Percentiles rank a stretch among this genome's conserved stretches.
These are phyloP conservation scores for Phyto melanocephala DNA, from an alignment of 2,888 invertebrate genomes.

Conservation along the genomic window DNA sequence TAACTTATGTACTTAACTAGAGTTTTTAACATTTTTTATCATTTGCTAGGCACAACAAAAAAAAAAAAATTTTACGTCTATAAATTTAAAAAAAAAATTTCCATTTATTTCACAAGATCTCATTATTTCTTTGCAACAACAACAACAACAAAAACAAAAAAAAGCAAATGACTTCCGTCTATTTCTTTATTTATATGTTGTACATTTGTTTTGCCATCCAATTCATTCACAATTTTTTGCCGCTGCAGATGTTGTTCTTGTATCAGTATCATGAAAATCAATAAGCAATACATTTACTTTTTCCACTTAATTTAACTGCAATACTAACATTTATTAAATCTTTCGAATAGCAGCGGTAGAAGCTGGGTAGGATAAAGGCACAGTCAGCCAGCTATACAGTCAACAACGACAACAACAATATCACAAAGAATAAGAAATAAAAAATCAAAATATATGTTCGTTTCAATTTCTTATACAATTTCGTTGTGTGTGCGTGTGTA, in stretches of 20 bases:
- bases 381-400: neutral
- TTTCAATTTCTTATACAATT: conserved; percentile 19
- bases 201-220: neutral
- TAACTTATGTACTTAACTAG: conserved; percentile 40
- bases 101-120: conserved; percentile 25
- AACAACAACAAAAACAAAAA: conserved; percentile 1
- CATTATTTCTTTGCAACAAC: conserved; percentile 34
- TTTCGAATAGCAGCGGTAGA: conserved; percentile 36
- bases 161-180: conserved; percentile 52
- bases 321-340: conserved; percentile 65
- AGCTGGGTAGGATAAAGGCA: conserved; percentile 28
- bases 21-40: conserved; percentile 42
- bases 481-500: too few species aligned
- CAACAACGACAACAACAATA: neutral
- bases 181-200: conserved; percentile 32
- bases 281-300: conserved; percentile 65
- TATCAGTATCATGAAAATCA: conserved; percentile 62
- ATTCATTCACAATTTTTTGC: conserved; percentile 1
- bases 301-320: conserved; percentile 66
- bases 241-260: conserved; percentile 9
- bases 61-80: conserved; percentile 18
- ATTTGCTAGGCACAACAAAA: neutral
- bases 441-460: conserved; percentile 42
- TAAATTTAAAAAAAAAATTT: conserved; percentile 37
- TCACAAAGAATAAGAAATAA: conserved; percentile 24